Evolutionary conservation across 2,113 vertebrate genomes (phyloP), one percentile per base, ranked within the genome.

Genomic region (Abramis brama): DNA sequence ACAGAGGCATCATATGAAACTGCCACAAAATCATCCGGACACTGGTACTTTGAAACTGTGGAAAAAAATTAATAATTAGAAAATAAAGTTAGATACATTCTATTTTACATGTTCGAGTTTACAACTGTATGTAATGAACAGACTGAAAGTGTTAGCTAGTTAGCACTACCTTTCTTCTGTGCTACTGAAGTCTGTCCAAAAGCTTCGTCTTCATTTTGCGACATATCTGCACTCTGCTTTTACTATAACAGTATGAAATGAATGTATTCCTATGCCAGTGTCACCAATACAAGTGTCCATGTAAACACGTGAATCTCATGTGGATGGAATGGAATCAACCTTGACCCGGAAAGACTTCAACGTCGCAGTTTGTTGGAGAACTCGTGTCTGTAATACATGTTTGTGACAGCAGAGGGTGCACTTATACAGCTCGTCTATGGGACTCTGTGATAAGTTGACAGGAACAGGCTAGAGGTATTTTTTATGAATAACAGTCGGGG

Each of bases 1-100:
- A 86, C 73, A 88, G 92, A 93, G n/a, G 94, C 89, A 17, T 83
- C 89, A 27, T 93, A 92, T 84, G 86, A 6, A 79, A 93, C 89
- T 25, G 92, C 39, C 86, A 92, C 90, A 87, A 95, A 95, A 76
- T 95, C 95, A 5, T 86, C 83, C 45, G 95, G 94, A 89, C 94
- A 94, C 86, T 93, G 74, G 89, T 90, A 94, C 81, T 10, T 90
- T 89, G 89, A 86, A 88, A 60, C 89, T 81, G 62, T 15, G 79
- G 30, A 7, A 17, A 81, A 57, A 83, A 52, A 52, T 0, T 1
- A 5, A 52, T 6, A 5, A 52, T 9, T 33, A 10, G 0, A 71
- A 43, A 73, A 62, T 6, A 71, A 80, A 59, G 21, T 47, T 0
- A 59, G 19, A 52, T 2, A n/a, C 3, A 1, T 25, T 64, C 9